These are phyloP conservation scores for Bedellia somnulentella DNA, from an alignment of 2,888 invertebrate genomes.

Conservation along the genomic window DNA sequence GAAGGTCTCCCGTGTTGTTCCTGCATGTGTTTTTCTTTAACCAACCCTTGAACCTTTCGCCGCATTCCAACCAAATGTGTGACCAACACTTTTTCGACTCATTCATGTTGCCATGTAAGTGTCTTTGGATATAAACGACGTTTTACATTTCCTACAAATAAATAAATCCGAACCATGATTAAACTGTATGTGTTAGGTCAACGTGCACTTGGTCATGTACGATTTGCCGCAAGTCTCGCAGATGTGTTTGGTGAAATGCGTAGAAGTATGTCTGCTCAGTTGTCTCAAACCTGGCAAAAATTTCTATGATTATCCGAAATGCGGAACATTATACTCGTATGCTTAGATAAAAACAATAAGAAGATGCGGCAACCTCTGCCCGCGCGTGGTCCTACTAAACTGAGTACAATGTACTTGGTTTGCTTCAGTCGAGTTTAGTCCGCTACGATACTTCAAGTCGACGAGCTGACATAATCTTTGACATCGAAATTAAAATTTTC, in stretches of 20 bases:
- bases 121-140: conserved; percentile 4
- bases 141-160: conserved; percentile 10
- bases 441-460: no score
- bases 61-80: conserved; percentile 6
- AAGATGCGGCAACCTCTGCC: no score
- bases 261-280: conserved; percentile 19
- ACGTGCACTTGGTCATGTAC: conserved; percentile 14
- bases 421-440: no score
- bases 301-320: no score
- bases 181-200: conserved; percentile 14
- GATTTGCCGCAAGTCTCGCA: conserved; percentile 21
- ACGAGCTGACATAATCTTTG: no score
- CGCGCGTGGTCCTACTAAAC: no score
- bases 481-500: no score
- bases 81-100: conserved; percentile 3
- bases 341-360: no score
- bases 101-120: conserved; percentile 4
- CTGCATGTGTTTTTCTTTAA: conserved; percentile 4
- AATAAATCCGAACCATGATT: conserved; percentile 6
- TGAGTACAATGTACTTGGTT: no score
- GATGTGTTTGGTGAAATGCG: conserved; percentile 17
- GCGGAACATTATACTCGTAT: no score
- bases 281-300: conserved; percentile 16
- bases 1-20: conserved; percentile 4
- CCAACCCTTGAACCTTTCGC: conserved; percentile 5